A percentile compares a stretch with the other conserved stretches of the same genome.
Evolutionary conservation across 37 sponge, comb jelly and placozoan species (phyloP).

Genomic region (Agelas oroides): DNA sequence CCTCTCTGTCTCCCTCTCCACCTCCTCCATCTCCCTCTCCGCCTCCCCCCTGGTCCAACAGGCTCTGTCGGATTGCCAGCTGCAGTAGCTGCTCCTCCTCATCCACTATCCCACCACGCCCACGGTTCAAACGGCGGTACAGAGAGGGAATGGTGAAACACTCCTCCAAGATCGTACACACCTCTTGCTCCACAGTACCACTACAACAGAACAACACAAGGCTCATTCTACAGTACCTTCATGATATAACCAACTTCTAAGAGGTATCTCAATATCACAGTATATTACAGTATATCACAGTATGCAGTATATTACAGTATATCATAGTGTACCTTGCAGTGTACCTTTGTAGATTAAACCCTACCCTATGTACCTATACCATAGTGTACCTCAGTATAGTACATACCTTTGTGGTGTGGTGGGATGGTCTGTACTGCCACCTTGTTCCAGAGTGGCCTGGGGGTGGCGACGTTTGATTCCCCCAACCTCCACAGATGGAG

Average conservation of each 20-base stretch:
- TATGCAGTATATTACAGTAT: too few species aligned
- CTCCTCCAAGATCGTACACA: conserved; percentile 74
- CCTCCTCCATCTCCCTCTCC: background rate
- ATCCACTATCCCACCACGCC: conserved; percentile 54
- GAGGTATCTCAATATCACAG: too few species aligned
- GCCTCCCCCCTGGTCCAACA: conserved; percentile 72
- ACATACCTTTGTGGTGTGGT: background rate
- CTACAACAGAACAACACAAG: background rate
- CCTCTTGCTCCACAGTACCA: conserved; percentile 19
- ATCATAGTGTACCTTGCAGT: too few species aligned
- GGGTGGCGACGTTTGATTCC: conserved; percentile 4
- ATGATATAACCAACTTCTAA: too few species aligned
- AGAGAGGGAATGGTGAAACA: conserved; percentile 76
- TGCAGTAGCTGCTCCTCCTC: conserved; percentile 96
- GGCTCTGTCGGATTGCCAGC: conserved; percentile 93
- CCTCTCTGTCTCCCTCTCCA: background rate
- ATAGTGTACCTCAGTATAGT: background rate
- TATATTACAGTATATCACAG: too few species aligned
- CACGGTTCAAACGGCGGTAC: conserved; percentile 53
- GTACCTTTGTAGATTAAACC: too few species aligned
- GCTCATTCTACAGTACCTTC: background rate
- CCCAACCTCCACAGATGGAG: background rate
- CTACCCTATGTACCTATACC: background rate
- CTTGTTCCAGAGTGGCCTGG: too few species aligned
- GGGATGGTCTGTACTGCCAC: background rate